Percentiles rank a stretch among this genome's conserved stretches.
These are phyloP conservation scores for Crax fasciolata DNA, from an alignment of 2,797 vertebrate genomes.

Conservation along the genomic window DNA sequence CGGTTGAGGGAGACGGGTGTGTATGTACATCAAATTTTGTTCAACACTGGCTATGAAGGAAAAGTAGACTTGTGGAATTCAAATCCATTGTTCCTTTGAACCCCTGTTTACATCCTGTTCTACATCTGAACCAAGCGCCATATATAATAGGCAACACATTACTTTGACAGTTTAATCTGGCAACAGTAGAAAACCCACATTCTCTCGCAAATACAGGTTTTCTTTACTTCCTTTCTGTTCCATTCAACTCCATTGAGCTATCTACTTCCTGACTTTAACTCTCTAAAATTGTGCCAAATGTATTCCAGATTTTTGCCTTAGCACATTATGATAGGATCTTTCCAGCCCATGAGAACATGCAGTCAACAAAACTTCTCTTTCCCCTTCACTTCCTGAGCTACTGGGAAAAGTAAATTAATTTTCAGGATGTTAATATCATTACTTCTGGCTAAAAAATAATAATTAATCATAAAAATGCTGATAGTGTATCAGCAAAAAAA, in stretches of 20 bases:
- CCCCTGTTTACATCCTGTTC: not conserved
- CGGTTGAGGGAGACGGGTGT: not conserved
- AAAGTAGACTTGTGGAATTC: not conserved
- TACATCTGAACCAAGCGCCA: not conserved
- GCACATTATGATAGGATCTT: slow-evolving; percentile 4
- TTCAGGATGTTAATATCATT: slow-evolving; percentile 55
- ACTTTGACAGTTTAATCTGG: not conserved
- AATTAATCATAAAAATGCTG: slow-evolving; percentile 30
- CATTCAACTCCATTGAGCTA: not conserved
- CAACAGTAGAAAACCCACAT: not conserved
- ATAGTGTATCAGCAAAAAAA: not conserved
- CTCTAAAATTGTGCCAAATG: not conserved
- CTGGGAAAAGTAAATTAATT: slow-evolving; percentile 50
- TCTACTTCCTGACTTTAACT: slow-evolving; percentile 40
- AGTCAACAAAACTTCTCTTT: slow-evolving; percentile 37
- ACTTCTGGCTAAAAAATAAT: slow-evolving; percentile 41
- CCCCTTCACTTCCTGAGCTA: slow-evolving; percentile 61
- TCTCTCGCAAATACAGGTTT: slow-evolving; percentile 1
- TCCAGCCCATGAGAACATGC: slow-evolving; percentile 4
- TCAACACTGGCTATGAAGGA: not conserved
- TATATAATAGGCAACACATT: not conserved
- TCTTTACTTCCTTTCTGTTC: slow-evolving; percentile 9
- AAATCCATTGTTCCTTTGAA: not conserved
- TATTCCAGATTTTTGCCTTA: slow-evolving; percentile 16
- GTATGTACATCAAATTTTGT: not conserved